Conservation (phyloP, 2,797 vertebrate species). For the Paratrypauchen microcephalus region DNA sequence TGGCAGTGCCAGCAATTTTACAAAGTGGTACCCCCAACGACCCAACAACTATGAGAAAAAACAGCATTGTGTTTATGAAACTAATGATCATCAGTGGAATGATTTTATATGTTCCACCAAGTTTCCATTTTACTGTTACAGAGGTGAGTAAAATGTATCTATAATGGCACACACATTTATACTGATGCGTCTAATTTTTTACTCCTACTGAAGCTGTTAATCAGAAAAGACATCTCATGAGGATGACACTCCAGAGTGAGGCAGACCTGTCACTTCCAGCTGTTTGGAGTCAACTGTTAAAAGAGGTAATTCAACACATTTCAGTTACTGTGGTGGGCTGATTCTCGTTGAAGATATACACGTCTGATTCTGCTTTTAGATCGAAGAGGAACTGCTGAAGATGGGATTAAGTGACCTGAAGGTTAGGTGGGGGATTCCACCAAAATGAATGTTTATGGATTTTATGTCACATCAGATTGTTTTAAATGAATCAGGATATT, state of each 20-base stretch:
- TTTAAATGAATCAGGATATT: too few species aligned
- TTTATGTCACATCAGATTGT: too few species aligned
- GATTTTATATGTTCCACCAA: neutral
- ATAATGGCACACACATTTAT: neutral
- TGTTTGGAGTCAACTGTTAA: neutral
- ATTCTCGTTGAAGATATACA: too few species aligned
- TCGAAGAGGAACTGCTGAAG: neutral
- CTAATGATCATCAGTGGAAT: neutral
- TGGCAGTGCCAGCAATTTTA: neutral
- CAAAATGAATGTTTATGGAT: neutral
- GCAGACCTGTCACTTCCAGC: neutral
- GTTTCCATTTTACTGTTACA: neutral
- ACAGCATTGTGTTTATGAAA: neutral
- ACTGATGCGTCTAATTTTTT: neutral
- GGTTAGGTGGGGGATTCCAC: neutral
- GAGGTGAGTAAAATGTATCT: neutral
- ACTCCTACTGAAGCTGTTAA: neutral
- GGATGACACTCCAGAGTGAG: neutral
- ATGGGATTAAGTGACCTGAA: neutral
- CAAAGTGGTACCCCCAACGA: neutral
- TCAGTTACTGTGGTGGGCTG: too few species aligned
- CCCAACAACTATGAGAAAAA: neutral
- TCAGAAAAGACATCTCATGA: accelerated
- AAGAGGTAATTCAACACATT: neutral
- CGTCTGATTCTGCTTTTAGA: neutral